Evolutionary conservation across 2,113 vertebrate genomes (phyloP).

Genomic region (Calidris pygmaea): DNA sequence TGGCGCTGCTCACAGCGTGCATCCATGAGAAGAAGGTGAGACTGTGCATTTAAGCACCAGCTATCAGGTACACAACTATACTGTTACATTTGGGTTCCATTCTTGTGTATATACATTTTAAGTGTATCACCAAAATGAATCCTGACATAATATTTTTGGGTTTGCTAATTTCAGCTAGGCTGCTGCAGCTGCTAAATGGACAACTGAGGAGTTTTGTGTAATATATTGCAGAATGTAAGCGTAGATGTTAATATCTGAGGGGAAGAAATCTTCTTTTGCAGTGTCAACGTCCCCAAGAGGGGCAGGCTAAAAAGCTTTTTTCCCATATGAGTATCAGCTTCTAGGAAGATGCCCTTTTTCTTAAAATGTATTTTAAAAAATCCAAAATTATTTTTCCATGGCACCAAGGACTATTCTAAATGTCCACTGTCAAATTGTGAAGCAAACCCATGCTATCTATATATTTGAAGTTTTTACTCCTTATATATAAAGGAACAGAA

Average conservation of each 20-base stretch:
- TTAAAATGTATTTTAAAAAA: fast-evolving
- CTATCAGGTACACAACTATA: background rate
- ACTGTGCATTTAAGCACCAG: background rate
- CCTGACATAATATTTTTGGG: background rate
- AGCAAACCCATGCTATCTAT: background rate
- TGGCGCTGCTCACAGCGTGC: background rate
- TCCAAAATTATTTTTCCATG: background rate
- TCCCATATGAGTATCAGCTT: background rate
- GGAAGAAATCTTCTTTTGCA: background rate
- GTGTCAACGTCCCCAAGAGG: background rate
- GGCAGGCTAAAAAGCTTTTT: background rate
- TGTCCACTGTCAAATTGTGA: fast-evolving
- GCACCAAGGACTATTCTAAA: background rate
- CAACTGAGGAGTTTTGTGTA: background rate
- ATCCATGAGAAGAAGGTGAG: background rate
- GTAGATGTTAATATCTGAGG: background rate
- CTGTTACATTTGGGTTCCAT: background rate
- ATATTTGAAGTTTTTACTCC: background rate
- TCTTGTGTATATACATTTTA: background rate
- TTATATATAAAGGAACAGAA: background rate
- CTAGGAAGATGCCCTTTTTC: background rate
- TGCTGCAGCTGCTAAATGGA: background rate
- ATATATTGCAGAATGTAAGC: background rate
- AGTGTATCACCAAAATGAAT: background rate
- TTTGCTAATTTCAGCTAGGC: background rate